Conservation (phyloP, 2,113 vertebrate species). For the Galemys pyrenaicus region DNA sequence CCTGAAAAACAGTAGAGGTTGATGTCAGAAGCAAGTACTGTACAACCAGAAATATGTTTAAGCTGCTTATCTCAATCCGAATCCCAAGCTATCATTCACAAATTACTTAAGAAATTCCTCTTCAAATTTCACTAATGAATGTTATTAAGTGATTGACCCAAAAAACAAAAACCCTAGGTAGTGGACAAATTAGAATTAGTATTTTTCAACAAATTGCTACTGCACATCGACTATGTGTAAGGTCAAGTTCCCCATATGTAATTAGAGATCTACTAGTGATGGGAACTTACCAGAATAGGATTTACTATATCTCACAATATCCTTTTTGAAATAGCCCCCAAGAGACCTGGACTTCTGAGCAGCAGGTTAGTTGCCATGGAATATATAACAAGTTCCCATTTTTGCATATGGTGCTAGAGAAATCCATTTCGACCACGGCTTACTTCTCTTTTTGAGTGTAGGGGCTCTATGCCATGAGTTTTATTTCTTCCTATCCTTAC, state of each 20-base stretch:
- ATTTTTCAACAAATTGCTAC: not conserved
- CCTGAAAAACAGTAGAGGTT: not conserved
- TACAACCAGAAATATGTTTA: not conserved
- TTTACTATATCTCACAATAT: not conserved
- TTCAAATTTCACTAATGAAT: conserved; percentile 2
- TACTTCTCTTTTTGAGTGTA: not conserved
- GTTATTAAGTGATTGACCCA: not conserved
- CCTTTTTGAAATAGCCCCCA: not conserved
- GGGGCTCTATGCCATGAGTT: not conserved
- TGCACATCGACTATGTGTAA: not conserved
- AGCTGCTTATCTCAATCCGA: not conserved
- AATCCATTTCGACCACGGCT: not conserved
- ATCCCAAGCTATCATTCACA: not conserved
- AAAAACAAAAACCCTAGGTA: not conserved
- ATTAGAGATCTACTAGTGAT: not conserved
- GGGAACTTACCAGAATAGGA: not conserved
- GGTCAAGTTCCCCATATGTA: not conserved
- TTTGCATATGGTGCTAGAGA: not conserved
- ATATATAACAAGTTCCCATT: not conserved
- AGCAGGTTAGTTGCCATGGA: not conserved
- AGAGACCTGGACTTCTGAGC: not conserved
- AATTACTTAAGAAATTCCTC: not conserved
- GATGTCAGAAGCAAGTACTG: not conserved
- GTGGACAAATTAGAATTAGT: not conserved
- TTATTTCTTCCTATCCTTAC: not conserved